Percentiles rank a stretch among this genome's conserved stretches.
phyloP scores from a whole-genome alignment of 2,888 invertebrate genomes.

The Phyto melanocephala region DNA sequence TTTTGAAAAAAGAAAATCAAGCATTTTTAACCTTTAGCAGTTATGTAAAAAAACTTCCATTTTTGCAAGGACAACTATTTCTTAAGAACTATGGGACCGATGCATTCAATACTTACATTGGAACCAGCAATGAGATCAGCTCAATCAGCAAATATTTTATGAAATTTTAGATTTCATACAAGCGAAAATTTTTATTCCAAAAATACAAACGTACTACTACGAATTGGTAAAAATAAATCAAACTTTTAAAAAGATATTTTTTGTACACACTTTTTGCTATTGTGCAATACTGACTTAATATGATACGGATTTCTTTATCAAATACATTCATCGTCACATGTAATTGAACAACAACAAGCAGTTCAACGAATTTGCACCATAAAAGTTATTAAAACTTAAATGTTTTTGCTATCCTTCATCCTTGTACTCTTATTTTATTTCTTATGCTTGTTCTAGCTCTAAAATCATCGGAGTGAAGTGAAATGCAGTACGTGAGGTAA shows the following conservation, averaged over 20 bases:
- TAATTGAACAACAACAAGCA: conserved; percentile 30
- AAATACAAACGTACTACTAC: too few relatives aligned
- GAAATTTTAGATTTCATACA: too few relatives aligned
- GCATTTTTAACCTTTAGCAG: too few relatives aligned
- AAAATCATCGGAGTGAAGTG: neutral
- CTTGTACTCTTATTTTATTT: conserved; percentile 7
- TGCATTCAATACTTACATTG: too few relatives aligned
- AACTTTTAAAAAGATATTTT: neutral
- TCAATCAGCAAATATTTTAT: too few relatives aligned
- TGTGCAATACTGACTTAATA: neutral
- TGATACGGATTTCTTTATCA: neutral
- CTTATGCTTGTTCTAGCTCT: neutral
- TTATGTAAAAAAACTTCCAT: too few relatives aligned
- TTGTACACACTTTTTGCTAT: neutral
- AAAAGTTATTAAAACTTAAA: conserved; percentile 49
- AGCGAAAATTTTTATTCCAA: too few relatives aligned
- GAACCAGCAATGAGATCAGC: too few relatives aligned
- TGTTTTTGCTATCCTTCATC: conserved; percentile 15
- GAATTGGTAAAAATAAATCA: too few relatives aligned
- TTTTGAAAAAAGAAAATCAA: too few relatives aligned
- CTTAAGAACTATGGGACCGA: too few relatives aligned
- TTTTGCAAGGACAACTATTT: too few relatives aligned
- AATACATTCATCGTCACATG: neutral
- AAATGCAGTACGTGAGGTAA: conserved; percentile 61
- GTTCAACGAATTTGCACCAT: conserved; percentile 43